Percentiles rank a stretch among this genome's conserved stretches.
Conservation (phyloP, 2,113 vertebrate genomes). For the Rhinopomastus cyanomelas region DNA sequence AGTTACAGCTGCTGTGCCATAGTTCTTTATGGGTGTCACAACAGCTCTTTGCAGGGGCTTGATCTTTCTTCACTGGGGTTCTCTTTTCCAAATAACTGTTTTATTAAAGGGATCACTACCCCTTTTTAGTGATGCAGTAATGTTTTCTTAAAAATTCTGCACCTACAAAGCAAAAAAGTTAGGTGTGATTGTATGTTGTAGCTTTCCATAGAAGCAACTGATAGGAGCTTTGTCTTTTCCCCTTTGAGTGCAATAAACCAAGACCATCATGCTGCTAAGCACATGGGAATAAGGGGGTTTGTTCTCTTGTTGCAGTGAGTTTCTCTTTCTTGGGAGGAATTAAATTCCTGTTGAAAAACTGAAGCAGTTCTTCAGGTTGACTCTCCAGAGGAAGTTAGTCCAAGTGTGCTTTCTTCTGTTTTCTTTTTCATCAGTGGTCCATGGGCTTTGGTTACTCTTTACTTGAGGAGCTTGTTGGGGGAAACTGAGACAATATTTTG, state of each 20-base stretch:
- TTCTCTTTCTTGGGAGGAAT: not conserved
- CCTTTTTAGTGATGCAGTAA: not conserved
- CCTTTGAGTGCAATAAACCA: not conserved
- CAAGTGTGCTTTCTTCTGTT: not conserved
- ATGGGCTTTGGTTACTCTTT: not conserved
- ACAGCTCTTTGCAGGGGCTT: not conserved
- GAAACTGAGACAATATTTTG: not conserved
- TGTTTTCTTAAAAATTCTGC: not conserved
- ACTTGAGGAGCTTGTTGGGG: not conserved
- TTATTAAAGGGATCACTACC: not conserved
- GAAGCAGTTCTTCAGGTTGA: not conserved
- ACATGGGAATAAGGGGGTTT: not conserved
- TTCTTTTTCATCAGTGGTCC: not conserved
- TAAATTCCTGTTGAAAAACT: not conserved
- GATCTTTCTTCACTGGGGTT: not conserved
- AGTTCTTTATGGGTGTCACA: not conserved
- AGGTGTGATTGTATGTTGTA: not conserved
- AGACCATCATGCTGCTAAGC: not conserved
- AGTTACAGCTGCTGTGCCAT: not conserved
- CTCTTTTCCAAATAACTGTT: not conserved
- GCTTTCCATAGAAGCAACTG: not conserved
- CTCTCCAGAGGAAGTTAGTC: not conserved
- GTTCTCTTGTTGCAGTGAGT: not conserved
- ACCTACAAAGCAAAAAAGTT: not conserved
- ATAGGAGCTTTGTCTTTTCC: not conserved